These are phyloP conservation scores for Pachyrhynchus sulphureomaculatus DNA, from an alignment of 1,140 invertebrate species.

Conservation along the genomic window DNA sequence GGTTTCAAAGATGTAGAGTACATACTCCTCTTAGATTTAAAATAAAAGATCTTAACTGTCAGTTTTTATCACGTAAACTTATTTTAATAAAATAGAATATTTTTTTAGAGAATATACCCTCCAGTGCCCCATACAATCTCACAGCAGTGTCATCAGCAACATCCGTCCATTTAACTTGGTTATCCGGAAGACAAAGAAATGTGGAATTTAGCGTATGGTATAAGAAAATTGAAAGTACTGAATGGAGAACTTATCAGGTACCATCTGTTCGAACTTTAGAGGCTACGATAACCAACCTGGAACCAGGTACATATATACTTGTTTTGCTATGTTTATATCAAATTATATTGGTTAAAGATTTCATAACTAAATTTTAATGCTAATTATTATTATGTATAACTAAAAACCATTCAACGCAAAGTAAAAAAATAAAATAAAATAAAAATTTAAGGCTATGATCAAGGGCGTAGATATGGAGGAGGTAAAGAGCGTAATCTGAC, in stretches of 20 bases:
- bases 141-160: slow-evolving; percentile 74
- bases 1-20: no score
- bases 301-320: slow-evolving; percentile 68
- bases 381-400: neutral
- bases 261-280: slow-evolving; percentile 69
- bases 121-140: slow-evolving; percentile 89
- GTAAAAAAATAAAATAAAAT: neutral
- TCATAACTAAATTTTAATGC: neutral
- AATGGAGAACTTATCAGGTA: slow-evolving; percentile 77
- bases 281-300: slow-evolving; percentile 76
- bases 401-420: neutral
- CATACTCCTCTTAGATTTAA: no score
- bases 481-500: no score
- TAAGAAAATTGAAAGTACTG: slow-evolving; percentile 65
- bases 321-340: no score
- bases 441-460: no score
- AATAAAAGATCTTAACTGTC: no score
- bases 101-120: slow-evolving; percentile 82
- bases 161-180: slow-evolving; percentile 81
- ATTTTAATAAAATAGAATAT: neutral
- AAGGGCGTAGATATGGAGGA: no score
- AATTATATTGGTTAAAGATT: no score
- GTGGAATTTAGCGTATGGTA: slow-evolving; percentile 87
- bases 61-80: no score
- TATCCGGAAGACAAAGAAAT: slow-evolving; percentile 79